Evolutionary conservation across 2,797 vertebrate species (phyloP).

Genomic region (Dallia pectoralis): DNA sequence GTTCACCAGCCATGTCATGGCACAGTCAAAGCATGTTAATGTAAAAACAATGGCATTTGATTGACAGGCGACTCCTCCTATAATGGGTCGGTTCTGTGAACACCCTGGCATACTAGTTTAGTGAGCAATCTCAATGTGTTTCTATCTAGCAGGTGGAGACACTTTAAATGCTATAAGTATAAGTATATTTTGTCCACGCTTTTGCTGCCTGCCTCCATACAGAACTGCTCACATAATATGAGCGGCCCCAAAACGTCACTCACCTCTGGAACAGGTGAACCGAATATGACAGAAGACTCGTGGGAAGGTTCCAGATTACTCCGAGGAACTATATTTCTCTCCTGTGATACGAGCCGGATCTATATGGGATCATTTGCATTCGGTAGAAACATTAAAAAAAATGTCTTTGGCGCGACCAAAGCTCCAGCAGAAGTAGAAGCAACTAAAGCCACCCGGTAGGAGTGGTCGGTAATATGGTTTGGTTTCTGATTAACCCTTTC

Average conservation of each 20-base stretch:
- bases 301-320: slow-evolving; percentile 48
- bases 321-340: not conserved
- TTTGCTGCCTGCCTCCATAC: too few relatives aligned
- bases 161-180: too few relatives aligned
- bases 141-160: not conserved
- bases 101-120: not conserved
- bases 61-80: too few relatives aligned
- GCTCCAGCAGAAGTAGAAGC: slow-evolving; percentile 52
- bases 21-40: not conserved
- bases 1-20: not conserved
- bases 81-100: not conserved
- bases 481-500: slow-evolving; percentile 40
- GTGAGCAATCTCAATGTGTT: not conserved
- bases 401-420: slow-evolving; percentile 22
- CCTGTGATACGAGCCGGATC: not conserved
- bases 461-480: slow-evolving; percentile 50
- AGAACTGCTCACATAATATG: too few relatives aligned
- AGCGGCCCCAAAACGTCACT: too few relatives aligned
- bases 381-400: not conserved
- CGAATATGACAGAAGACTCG: not conserved
- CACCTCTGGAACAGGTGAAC: slow-evolving; percentile 57
- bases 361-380: not conserved
- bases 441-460: slow-evolving; percentile 49
- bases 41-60: not conserved
- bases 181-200: too few relatives aligned